Evolutionary conservation across 2,888 invertebrate genomes (phyloP), one percentile per base, ranked within the genome.

Genomic region (Lycaena phlaeas): DNA sequence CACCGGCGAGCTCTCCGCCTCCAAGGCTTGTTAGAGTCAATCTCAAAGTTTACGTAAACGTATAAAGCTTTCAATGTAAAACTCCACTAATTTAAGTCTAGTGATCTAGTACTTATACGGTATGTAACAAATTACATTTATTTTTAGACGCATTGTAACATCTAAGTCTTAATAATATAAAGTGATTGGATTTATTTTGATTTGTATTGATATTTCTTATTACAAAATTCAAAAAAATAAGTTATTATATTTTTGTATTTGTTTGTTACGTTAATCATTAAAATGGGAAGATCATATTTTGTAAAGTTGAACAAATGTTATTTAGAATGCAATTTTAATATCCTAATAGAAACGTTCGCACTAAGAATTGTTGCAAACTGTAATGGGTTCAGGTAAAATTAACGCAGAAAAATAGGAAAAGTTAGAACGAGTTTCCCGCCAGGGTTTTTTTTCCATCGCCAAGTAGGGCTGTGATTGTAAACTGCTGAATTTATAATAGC

Each of bases 391-490:
- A 79, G 54, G 53, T 52, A 50, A 56, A 54, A 56, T 56, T 56
- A 58, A 82, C 82, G 82, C 81, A 82, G 82, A 84, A 84, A 84
- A 84, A 84, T 82, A 84, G 84, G 84, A 81, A 82, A 84, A 84
- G 84, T 84, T 84, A 74, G 68, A 81, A 82, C 72, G 84, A 84
- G 84, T 82, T 82, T 75, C 60, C 67, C 66, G 64, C 67, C 65
- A 70, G 68, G 71, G 69, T 70, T 74, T 79, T 78, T 78, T 73
- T 50, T 48, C 75, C 66, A 64, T 69, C 68, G 61, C 68, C 69
- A 69, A 75, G 77, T 75, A 67, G 75, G 77, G 72, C 71, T 76
- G 82, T 82, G 82, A 82, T 84, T 84, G 82, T 82, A 78, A 81
- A 81, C 81, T 73, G 76, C 62, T 82, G 77, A 84, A 84, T 82